Percentiles rank a stretch among this genome's conserved stretches.
phyloP scores from a whole-genome alignment of 2,797 vertebrate genomes.

The Microhierax caerulescens region DNA sequence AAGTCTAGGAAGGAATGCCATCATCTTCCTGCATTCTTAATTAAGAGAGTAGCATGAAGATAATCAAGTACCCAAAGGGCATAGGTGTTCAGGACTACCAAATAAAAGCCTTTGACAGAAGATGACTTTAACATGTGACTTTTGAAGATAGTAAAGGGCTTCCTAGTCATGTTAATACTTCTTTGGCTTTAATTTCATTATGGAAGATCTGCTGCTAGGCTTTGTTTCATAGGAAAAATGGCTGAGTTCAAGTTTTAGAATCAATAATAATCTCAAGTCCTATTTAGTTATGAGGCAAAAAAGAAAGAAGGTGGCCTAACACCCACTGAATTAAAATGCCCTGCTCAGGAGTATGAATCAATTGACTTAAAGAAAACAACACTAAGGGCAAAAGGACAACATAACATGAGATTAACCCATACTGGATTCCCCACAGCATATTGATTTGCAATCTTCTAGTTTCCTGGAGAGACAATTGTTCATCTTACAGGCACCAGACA shows the following conservation, averaged over 20 bases:
- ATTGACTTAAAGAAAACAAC: not conserved
- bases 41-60: not conserved
- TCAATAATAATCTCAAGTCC: not conserved
- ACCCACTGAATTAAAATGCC: not conserved
- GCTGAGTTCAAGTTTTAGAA: not conserved
- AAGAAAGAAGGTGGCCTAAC: not conserved
- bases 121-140: accelerated
- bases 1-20: not conserved
- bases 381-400: not conserved
- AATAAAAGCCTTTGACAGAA: not conserved
- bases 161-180: not conserved
- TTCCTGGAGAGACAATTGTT: not conserved
- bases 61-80: not conserved
- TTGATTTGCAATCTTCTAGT: not conserved
- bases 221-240: not conserved
- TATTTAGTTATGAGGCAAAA: not conserved
- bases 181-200: not conserved
- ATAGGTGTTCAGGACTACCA: not conserved
- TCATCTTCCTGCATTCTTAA: not conserved
- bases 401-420: not conserved
- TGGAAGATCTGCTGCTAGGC: not conserved
- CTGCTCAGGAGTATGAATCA: not conserved
- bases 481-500: not conserved
- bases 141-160: not conserved
- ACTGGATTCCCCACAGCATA: not conserved